These are phyloP conservation scores for Ianthella basta DNA, from an alignment of 37 sponge, comb jelly and placozoan species.

Conservation along the genomic window DNA sequence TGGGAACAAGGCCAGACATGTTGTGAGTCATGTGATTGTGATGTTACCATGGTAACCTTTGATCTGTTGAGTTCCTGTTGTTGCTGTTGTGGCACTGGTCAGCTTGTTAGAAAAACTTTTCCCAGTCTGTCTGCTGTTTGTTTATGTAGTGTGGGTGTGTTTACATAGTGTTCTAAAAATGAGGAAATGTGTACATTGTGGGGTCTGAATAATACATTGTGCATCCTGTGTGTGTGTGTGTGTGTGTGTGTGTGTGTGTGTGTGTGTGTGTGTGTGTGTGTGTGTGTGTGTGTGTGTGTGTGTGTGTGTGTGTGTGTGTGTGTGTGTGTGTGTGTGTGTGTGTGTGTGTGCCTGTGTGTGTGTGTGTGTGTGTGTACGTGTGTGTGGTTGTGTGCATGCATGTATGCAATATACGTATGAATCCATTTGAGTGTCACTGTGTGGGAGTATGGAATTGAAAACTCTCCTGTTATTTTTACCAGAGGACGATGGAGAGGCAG, in stretches of 20 bases:
- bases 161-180: background rate
- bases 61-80: too few species aligned
- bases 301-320: background rate
- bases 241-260: background rate
- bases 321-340: background rate
- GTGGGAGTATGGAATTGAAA: background rate
- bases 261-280: slow-evolving; percentile 2
- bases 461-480: background rate
- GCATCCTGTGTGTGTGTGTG: background rate
- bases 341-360: background rate
- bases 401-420: background rate
- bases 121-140: slow-evolving; percentile 11
- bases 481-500: slow-evolving; percentile 57
- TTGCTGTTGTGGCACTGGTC: too few species aligned
- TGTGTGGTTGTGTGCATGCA: background rate
- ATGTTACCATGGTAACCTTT: too few species aligned
- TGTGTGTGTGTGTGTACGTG: background rate
- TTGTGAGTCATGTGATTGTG: too few species aligned
- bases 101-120: too few species aligned
- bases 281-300: slow-evolving; percentile 9
- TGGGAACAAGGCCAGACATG: too few species aligned
- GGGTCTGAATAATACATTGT: too few species aligned
- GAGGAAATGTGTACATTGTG: background rate
- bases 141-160: background rate
- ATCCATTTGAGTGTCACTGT: background rate